Percentiles rank a stretch among this genome's conserved stretches.
Conservation (phyloP, 2,888 invertebrate genomes). For the Lamellibrachia satsuma region DNA sequence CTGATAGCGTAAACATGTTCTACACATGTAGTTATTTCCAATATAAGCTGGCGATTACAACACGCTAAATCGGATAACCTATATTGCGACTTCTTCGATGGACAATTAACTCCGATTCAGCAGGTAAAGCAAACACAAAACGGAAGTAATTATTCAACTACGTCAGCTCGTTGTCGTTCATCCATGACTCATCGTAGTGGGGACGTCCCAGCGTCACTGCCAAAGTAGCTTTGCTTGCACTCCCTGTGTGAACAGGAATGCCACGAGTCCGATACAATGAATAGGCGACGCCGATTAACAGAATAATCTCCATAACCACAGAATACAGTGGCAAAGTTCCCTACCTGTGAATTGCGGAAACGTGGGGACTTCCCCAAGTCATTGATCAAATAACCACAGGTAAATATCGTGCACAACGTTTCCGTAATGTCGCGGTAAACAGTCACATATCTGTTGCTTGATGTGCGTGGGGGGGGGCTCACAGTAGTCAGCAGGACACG, state of each 20-base stretch:
- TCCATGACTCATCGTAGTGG: not conserved
- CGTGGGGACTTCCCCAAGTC: not conserved
- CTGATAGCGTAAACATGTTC: no score
- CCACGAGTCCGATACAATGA: no score
- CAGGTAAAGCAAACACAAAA: not conserved
- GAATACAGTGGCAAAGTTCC: not conserved
- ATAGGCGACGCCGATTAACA: no score
- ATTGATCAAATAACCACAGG: not conserved
- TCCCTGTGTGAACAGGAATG: not conserved
- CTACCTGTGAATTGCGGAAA: not conserved
- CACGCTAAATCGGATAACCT: not conserved
- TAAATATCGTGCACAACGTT: no score
- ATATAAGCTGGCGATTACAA: no score
- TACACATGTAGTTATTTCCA: no score
- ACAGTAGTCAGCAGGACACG: no score
- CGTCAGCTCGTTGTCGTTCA: not conserved
- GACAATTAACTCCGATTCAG: not conserved
- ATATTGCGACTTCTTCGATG: not conserved
- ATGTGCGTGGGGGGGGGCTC: no score
- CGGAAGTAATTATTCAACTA: not conserved
- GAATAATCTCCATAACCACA: no score
- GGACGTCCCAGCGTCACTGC: not conserved
- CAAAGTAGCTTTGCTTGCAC: not conserved
- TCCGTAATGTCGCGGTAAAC: no score
- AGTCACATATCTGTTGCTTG: no score